Conservation (phyloP, 2,888 invertebrate species). For the Parnassius apollo region DNA sequence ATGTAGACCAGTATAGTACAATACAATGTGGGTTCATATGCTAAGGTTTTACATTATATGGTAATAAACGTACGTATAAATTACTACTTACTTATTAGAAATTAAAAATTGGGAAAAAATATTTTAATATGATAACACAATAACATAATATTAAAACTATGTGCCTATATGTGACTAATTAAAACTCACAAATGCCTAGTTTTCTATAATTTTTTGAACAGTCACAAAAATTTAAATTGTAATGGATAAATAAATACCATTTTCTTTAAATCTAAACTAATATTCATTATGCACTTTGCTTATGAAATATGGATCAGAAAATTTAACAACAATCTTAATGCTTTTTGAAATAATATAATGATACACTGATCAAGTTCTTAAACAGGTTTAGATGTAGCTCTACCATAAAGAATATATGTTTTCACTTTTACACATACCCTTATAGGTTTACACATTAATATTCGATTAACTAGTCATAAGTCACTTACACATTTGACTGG, state of each 20-base stretch:
- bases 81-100: background rate
- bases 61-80: background rate
- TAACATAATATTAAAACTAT: background rate
- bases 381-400: background rate
- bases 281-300: too few species aligned
- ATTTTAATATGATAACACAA: background rate
- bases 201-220: background rate
- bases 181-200: background rate
- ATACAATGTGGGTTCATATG: background rate
- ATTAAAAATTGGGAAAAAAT: background rate
- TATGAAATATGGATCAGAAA: background rate
- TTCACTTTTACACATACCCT: background rate
- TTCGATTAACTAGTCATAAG: background rate
- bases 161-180: background rate
- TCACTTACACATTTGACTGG: constrained; percentile 8
- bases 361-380: too few species aligned
- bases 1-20: background rate
- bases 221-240: too few species aligned
- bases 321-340: too few species aligned
- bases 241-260: too few species aligned
- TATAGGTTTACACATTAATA: constrained; percentile 1
- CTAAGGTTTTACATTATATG: background rate
- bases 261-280: too few species aligned
- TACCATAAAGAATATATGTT: background rate
- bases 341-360: too few species aligned